A percentile compares a stretch with the other conserved stretches of the same genome.
phyloP scores from a whole-genome alignment of 2,797 vertebrate genomes.

The Coregonus ussuriensis region DNA sequence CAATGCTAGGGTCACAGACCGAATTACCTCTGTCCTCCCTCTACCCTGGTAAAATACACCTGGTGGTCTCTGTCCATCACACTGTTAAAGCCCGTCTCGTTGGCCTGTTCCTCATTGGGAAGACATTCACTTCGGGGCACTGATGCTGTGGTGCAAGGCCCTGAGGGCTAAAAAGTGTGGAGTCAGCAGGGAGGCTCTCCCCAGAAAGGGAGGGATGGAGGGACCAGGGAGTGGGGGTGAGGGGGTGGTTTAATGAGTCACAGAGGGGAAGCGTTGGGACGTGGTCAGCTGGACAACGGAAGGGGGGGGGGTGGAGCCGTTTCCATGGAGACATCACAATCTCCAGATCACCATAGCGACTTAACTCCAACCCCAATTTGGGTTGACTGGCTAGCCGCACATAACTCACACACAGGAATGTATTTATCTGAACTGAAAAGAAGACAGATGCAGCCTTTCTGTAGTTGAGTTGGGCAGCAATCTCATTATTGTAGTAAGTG shows the following conservation, averaged over 20 bases:
- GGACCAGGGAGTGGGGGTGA: slow-evolving; percentile 25
- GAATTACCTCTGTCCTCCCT: not conserved
- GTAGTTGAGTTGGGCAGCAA: slow-evolving; percentile 28
- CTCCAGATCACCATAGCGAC: slow-evolving; percentile 38
- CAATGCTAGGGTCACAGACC: not conserved
- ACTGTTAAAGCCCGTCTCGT: not conserved
- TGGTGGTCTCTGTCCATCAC: not conserved
- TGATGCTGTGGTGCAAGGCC: not conserved
- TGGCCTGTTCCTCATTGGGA: not conserved
- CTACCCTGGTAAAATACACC: not conserved
- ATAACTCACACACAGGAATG: slow-evolving; percentile 7
- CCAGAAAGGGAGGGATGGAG: slow-evolving; percentile 10
- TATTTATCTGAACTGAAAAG: not conserved
- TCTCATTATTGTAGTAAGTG: slow-evolving; percentile 31
- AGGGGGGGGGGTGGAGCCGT: slow-evolving; percentile 33
- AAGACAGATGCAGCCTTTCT: slow-evolving; percentile 10
- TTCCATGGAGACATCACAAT: slow-evolving; percentile 43
- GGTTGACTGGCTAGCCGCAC: slow-evolving; percentile 32
- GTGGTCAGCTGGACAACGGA: slow-evolving; percentile 26
- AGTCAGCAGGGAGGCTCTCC: slow-evolving; percentile 9
- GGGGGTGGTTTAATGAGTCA: slow-evolving; percentile 51
- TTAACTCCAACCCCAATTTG: slow-evolving; percentile 16
- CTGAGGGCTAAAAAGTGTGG: slow-evolving; percentile 15
- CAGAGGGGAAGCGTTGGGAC: slow-evolving; percentile 45
- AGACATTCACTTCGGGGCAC: not conserved